phyloP scores from a whole-genome alignment of 2,113 vertebrate species.

The Coracopsis vasa region DNA sequence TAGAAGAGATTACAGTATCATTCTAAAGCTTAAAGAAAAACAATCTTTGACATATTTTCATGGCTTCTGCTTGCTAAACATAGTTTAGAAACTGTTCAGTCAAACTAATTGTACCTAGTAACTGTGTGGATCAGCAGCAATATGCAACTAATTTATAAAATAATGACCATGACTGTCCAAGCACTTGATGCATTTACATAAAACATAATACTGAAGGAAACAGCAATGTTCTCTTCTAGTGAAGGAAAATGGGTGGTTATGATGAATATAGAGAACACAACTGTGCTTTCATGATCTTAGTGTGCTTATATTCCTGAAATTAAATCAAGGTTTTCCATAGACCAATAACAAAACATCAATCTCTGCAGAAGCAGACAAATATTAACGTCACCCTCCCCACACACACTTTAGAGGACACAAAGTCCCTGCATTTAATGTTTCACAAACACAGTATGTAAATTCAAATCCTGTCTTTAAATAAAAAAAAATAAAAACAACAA shows the following conservation, averaged over 20 bases:
- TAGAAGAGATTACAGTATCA: background rate
- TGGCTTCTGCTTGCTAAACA: background rate
- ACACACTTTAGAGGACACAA: background rate
- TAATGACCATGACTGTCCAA: background rate
- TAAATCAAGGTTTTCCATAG: background rate
- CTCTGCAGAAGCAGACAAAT: background rate
- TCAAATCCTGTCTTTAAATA: background rate
- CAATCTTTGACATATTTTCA: background rate
- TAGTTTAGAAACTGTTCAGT: background rate
- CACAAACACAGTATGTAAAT: fast-evolving
- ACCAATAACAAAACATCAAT: background rate
- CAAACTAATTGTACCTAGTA: background rate
- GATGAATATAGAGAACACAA: background rate
- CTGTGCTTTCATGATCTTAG: background rate
- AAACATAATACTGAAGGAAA: background rate
- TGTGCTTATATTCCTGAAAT: background rate
- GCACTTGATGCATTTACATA: background rate
- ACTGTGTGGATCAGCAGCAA: background rate
- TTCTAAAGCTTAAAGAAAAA: background rate
- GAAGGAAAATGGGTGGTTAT: background rate
- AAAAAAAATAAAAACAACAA: background rate
- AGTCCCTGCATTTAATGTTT: background rate
- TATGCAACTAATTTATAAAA: background rate
- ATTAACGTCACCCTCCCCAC: background rate
- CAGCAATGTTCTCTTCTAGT: background rate